Base-by-base conservation (phyloP, 2,888 invertebrate species). In the Dynastes tityus region DNA sequence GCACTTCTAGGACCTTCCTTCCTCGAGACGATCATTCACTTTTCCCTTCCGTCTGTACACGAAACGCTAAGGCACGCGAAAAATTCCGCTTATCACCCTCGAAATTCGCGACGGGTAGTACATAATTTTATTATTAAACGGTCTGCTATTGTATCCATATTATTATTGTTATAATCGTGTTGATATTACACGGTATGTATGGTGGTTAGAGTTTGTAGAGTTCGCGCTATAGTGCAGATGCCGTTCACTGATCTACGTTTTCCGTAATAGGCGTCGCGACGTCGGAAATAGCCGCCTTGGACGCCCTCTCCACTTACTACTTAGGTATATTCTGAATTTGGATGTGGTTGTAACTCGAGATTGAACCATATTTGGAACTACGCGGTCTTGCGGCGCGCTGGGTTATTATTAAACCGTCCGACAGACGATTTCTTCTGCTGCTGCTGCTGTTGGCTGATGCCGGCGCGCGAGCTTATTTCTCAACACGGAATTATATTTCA, bases 291-390 rank as follows among this genome's bases (percentile, higher is more conserved):
- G 86, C 84, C 84, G 87, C 86, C 88, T 82, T 61, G 55, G 88
- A 87, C 88, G 88, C 87, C 85, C 87, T 86, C 84, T 86, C 87
- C 86, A 85, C 85, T 81, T 84, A 83, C 83, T 58, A 58, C 78
- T 80, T 85, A 84, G 86, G 87, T 87, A 91, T 90, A 91, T 91
- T 91, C 92, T 92, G 89, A 90, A 91, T 92, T 92, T 92, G 92
- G 92, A 89, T 89, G 90, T 90, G 89, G 89, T 89, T 88, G 92
- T 92, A 92, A 92, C 91, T 90, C 91, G 92, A 92, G 92, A 92
- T 92, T 92, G 91, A 90, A 89, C 92, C 92, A 90, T 92, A 92
- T 92, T 91, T 90, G 92, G 92, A 88, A 90, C 90, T 90, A 89
- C 88, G 88, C 85, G 77, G 86, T 86, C 83, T 85, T 80, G 82